phyloP scores from a whole-genome alignment of 2,888 invertebrate genomes.

The Chironomus riparius region DNA sequence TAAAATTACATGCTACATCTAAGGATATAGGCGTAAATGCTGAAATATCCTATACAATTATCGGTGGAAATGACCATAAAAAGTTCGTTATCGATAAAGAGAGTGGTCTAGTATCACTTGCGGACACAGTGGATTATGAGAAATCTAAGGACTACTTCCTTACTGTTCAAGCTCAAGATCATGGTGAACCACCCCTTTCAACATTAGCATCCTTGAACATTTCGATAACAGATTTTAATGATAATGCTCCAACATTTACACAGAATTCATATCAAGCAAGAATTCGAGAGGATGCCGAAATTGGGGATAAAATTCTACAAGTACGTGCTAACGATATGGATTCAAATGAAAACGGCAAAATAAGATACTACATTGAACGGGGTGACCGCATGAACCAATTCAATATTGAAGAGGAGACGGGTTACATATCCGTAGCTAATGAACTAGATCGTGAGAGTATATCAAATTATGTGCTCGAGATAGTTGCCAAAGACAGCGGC shows the following conservation, averaged over 20 bases:
- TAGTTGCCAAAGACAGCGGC: conserved; percentile 76
- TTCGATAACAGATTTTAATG: conserved; percentile 75
- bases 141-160: conserved; percentile 74
- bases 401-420: conserved; percentile 63
- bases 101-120: conserved; percentile 65
- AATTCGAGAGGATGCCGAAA: conserved; percentile 67
- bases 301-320: conserved; percentile 64
- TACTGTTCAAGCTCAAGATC: conserved; percentile 79
- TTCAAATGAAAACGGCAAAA: conserved; percentile 67
- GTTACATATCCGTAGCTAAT: conserved; percentile 64
- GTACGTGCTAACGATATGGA: conserved; percentile 79
- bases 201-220: conserved; percentile 82
- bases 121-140: conserved; percentile 79
- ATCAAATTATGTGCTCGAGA: conserved; percentile 65
- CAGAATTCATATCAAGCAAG: conserved; percentile 66
- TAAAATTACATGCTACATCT: conserved; percentile 80
- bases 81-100: conserved; percentile 69
- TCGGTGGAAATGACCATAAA: conserved; percentile 80
- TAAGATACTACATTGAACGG: conserved; percentile 66
- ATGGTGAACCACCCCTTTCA: conserved; percentile 79
- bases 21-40: conserved; percentile 90
- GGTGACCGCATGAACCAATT: conserved; percentile 73
- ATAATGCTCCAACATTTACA: conserved; percentile 74
- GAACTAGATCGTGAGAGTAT: conserved; percentile 75
- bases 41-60: conserved; percentile 77